Evolutionary conservation across 2,888 invertebrate species (phyloP), one percentile per base, ranked within the genome.

Genomic region (Melolontha melolontha): DNA sequence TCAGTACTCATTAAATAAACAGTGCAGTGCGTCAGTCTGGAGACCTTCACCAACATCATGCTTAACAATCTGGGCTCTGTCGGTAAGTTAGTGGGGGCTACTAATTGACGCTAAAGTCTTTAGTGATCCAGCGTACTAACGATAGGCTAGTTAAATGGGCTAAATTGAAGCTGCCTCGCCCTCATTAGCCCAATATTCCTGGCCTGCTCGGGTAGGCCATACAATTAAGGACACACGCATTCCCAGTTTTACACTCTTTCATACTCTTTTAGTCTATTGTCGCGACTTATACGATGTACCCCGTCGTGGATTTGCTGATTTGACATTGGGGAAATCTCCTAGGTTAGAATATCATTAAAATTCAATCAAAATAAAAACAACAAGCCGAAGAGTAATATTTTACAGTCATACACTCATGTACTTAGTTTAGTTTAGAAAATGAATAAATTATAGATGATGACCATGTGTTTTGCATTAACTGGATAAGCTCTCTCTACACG

Each of bases 1-100:
- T 84, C 84, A 83, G 83, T 84, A 82, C 83, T 84, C 83, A 84
- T 84, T 84, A 84, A 84, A 84, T 84, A 84, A 84, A 84, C 84
- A 84, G 83, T 83, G 83, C 80, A 79, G 82, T 82, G 82, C 81
- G 82, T 80, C 78, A 70, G 72, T 72, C 73, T 74, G 73, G 73
- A 72, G 75, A 74, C 72, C 73, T 71, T 72, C 70, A 72, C 70
- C 70, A 73, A 75, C 74, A 78, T 77, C 79, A 82, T 83, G 82
- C 80, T 83, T 78, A 83, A 83, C 82, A 83, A 81, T 79, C 80
- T 83, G 79, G 81, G 82, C 77, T 77, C 82, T 63, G 80, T 80
- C 79, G 82, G 83, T 83, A 83, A 83, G 83, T 82, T 80, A 80
- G 80, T 80, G 80, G 80, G 81, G 81, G 79, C 80, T 79, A 69